These are phyloP conservation scores for Halcyon leucocephala DNA, from an alignment of 2,797 vertebrate genomes.

Conservation along the genomic window DNA sequence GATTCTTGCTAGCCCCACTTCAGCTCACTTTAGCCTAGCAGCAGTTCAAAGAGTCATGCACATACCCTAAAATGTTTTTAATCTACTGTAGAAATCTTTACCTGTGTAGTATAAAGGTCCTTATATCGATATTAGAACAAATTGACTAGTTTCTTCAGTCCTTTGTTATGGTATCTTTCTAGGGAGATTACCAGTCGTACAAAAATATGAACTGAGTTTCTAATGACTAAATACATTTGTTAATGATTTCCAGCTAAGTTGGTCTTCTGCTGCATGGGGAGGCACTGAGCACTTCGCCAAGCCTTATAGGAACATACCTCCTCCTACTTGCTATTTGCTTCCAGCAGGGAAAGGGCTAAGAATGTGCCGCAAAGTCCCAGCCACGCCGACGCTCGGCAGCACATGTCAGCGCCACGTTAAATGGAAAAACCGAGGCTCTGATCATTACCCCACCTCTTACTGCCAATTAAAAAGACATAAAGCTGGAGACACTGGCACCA, in stretches of 20 bases:
- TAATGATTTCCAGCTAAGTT: neutral
- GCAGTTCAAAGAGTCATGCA: neutral
- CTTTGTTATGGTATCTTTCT: neutral
- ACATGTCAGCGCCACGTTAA: rapidly evolving
- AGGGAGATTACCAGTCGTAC: neutral
- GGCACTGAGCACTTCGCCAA: neutral
- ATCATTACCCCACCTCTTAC: neutral
- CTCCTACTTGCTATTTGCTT: neutral
- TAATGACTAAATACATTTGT: neutral
- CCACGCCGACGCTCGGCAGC: rapidly evolving
- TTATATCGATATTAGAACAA: neutral
- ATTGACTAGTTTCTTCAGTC: neutral
- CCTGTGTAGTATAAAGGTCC: neutral
- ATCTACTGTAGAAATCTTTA: neutral
- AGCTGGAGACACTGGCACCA: neutral
- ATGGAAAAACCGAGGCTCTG: neutral
- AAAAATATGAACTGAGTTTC: neutral
- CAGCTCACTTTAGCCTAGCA: neutral
- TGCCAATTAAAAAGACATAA: neutral
- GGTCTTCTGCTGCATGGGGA: neutral
- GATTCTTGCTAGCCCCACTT: neutral
- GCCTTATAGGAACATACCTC: neutral
- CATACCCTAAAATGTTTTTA: neutral
- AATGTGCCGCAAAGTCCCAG: neutral
- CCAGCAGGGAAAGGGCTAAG: neutral